Conservation (phyloP, 2,797 vertebrate species). For the Triplophysa bombifrons region DNA sequence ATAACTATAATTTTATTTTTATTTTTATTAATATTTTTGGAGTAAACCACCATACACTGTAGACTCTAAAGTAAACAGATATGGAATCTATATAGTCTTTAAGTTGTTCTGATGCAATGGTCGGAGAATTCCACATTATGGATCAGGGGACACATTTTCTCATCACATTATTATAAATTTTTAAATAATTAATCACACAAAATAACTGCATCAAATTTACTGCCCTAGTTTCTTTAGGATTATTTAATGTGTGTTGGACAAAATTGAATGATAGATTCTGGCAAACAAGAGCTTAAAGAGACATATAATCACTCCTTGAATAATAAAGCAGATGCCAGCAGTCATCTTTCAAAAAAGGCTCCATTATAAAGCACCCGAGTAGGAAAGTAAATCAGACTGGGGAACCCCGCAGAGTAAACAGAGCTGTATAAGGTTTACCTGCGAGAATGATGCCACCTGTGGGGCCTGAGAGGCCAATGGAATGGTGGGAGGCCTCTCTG, state of each 20-base stretch:
- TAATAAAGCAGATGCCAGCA: slow-evolving; percentile 28
- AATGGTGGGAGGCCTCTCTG: slow-evolving; percentile 69
- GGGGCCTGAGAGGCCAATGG: slow-evolving; percentile 73
- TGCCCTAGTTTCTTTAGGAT: neutral
- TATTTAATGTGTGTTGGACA: slow-evolving; percentile 11
- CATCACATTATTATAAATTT: neutral
- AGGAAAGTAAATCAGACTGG: slow-evolving; percentile 21
- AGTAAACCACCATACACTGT: neutral
- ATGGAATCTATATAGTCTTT: neutral
- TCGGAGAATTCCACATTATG: neutral
- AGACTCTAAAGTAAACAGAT: neutral
- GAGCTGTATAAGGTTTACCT: slow-evolving; percentile 63
- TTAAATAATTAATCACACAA: neutral
- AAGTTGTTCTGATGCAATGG: neutral
- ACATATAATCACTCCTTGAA: slow-evolving; percentile 34
- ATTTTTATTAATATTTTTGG: no score
- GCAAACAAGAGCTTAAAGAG: slow-evolving; percentile 29
- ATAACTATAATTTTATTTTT: neutral
- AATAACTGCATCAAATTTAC: neutral
- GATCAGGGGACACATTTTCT: neutral
- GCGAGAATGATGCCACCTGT: slow-evolving; percentile 61
- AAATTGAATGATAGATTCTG: slow-evolving; percentile 22
- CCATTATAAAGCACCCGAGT: neutral
- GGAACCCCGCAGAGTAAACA: slow-evolving; percentile 7
- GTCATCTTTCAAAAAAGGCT: slow-evolving; percentile 13